A percentile compares a stretch with the other conserved stretches of the same genome.
Conservation (phyloP, 2,888 invertebrate species). For the Myopa tessellatipennis region DNA sequence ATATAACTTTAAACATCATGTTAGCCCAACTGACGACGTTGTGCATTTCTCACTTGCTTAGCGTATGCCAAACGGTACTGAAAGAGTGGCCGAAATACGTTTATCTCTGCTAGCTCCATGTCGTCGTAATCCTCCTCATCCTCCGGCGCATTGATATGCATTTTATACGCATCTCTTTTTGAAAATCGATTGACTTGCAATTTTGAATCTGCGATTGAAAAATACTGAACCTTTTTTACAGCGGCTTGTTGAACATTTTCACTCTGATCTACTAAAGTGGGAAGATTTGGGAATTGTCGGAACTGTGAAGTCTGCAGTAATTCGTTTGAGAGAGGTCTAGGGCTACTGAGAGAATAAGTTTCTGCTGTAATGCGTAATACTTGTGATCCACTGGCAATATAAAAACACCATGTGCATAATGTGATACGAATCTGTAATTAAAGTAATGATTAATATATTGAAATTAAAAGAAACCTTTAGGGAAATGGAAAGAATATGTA, state of each 20-base stretch:
- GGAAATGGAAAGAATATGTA: too few relatives aligned
- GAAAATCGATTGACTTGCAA: neutral
- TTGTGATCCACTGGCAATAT: neutral
- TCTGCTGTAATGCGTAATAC: neutral
- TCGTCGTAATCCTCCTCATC: slow-evolving; percentile 57
- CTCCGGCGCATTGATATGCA: slow-evolving; percentile 46
- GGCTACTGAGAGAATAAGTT: neutral
- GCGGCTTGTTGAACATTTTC: neutral
- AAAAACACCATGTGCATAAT: neutral
- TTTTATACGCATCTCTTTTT: slow-evolving; percentile 2
- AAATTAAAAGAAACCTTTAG: too few relatives aligned
- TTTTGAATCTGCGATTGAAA: neutral
- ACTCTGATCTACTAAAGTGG: neutral
- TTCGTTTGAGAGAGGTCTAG: neutral
- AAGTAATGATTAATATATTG: neutral
- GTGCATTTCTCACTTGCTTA: slow-evolving; percentile 45
- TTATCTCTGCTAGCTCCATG: slow-evolving; percentile 64
- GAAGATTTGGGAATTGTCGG: neutral
- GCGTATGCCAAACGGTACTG: slow-evolving; percentile 61
- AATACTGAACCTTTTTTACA: neutral
- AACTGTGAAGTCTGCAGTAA: neutral
- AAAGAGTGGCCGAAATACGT: slow-evolving; percentile 64
- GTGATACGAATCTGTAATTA: neutral
- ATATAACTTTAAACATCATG: too few relatives aligned
- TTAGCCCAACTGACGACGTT: slow-evolving; percentile 14